A percentile compares a stretch with the other conserved stretches of the same genome.
phyloP scores from a whole-genome alignment of 2,113 vertebrate species.

The Callorhinus ursinus region DNA sequence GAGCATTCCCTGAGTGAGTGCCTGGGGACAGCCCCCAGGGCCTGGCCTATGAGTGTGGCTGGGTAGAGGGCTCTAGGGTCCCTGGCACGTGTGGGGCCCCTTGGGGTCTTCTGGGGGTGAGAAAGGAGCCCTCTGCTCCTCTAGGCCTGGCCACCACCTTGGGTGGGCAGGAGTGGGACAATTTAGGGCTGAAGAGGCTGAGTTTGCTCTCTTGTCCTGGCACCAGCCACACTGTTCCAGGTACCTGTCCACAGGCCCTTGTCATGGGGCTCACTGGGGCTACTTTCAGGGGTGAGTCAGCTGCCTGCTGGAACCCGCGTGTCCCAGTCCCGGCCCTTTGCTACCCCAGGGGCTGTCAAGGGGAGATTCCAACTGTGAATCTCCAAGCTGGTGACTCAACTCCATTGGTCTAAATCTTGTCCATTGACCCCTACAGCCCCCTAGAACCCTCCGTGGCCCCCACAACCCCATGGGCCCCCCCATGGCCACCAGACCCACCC shows the following conservation, averaged over 20 bases:
- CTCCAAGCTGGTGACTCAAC: background rate
- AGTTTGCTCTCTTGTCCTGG: background rate
- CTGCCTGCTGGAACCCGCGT: background rate
- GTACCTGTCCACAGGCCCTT: background rate
- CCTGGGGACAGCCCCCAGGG: background rate
- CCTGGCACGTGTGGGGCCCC: background rate
- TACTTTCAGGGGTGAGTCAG: background rate
- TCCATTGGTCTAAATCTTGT: background rate
- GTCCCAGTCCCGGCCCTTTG: background rate
- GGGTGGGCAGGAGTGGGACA: background rate
- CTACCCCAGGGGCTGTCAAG: background rate
- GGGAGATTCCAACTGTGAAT: background rate
- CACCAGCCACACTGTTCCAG: background rate
- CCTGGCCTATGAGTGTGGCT: background rate
- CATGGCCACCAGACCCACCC: background rate
- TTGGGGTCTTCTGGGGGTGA: background rate
- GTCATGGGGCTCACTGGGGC: background rate
- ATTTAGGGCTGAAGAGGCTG: background rate
- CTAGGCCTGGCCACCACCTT: background rate
- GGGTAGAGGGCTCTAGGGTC: background rate
- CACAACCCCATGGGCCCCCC: too few species aligned
- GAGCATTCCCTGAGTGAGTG: background rate
- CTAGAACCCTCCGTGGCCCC: too few species aligned
- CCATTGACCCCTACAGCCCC: background rate
- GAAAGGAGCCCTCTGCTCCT: background rate